Percentiles rank a stretch among this genome's conserved stretches.
Conservation (phyloP, 2,797 vertebrate species). For the Hypotaenidia okinawae region DNA sequence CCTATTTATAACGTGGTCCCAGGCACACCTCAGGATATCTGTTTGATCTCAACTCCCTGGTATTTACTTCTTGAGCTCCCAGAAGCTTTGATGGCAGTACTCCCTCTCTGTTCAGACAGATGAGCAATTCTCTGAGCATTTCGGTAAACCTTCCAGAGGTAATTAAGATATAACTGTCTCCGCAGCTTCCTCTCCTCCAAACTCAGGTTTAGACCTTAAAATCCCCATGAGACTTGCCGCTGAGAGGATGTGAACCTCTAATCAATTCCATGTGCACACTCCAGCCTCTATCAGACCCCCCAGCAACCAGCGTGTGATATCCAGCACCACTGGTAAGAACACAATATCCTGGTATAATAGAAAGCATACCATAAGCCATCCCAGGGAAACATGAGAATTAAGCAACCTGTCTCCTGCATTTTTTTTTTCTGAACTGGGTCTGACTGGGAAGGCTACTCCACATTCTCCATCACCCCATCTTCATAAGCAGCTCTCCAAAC, state of each 20-base stretch:
- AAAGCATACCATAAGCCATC: slow-evolving; percentile 28
- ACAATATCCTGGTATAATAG: slow-evolving; percentile 33
- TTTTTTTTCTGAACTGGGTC: background rate
- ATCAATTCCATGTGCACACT: background rate
- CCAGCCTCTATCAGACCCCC: background rate
- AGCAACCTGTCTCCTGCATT: background rate
- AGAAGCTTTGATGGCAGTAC: background rate
- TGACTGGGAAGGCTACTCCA: background rate
- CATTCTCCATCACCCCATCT: background rate
- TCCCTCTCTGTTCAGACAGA: background rate
- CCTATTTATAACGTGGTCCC: background rate
- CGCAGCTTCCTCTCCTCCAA: slow-evolving; percentile 14
- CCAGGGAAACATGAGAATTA: background rate
- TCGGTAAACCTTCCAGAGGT: background rate
- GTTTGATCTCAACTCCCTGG: background rate
- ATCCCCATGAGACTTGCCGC: background rate
- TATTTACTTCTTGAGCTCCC: background rate
- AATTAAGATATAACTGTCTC: slow-evolving; percentile 37
- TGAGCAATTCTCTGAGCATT: background rate
- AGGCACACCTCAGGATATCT: background rate
- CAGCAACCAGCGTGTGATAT: background rate
- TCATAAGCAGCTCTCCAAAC: background rate
- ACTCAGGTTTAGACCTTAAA: background rate
- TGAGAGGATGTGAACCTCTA: background rate
- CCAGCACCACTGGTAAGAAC: background rate